Percentiles rank a stretch among this genome's conserved stretches.
Conservation (phyloP, 2,888 invertebrate genomes). For the Sphecodes monilicornis region DNA sequence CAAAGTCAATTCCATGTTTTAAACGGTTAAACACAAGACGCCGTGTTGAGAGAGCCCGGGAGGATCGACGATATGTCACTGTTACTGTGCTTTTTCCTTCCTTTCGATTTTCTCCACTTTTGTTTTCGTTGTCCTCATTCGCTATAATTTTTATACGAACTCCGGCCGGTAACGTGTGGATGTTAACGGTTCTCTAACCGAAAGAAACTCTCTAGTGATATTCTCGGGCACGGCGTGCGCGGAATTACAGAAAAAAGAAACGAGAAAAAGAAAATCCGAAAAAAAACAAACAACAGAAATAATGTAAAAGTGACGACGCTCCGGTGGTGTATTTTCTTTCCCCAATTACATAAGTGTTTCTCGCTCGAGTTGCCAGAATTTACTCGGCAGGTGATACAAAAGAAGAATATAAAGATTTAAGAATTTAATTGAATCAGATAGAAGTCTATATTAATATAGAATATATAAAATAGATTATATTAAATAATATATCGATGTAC, state of each 20-base stretch:
- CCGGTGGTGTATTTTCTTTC: slow-evolving; percentile 61
- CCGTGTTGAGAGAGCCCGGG: slow-evolving; percentile 23
- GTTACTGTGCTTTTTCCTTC: neutral
- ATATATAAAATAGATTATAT: slow-evolving; percentile 83
- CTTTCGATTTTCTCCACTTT: neutral
- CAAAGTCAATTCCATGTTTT: slow-evolving; percentile 58
- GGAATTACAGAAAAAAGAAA: slow-evolving; percentile 29
- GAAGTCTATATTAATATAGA: slow-evolving; percentile 83
- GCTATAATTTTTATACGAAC: neutral
- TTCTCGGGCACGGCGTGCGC: slow-evolving; percentile 40
- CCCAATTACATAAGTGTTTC: slow-evolving; percentile 76
- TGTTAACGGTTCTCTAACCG: slow-evolving; percentile 9
- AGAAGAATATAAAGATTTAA: slow-evolving; percentile 72
- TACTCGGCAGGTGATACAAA: slow-evolving; percentile 79
- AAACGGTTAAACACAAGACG: slow-evolving; percentile 18
- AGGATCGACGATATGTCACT: neutral
- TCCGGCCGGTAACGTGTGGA: neutral
- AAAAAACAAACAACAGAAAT: neutral
- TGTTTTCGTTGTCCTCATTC: neutral
- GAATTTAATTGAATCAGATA: slow-evolving; percentile 79
- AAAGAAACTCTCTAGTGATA: slow-evolving; percentile 12
- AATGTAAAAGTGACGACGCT: slow-evolving; percentile 53
- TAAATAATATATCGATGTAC: slow-evolving; percentile 84
- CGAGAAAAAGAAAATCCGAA: neutral
- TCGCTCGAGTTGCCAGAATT: slow-evolving; percentile 77